Evolutionary conservation across 2,888 invertebrate species (phyloP).

Genomic region (Callimorpha dominula): DNA sequence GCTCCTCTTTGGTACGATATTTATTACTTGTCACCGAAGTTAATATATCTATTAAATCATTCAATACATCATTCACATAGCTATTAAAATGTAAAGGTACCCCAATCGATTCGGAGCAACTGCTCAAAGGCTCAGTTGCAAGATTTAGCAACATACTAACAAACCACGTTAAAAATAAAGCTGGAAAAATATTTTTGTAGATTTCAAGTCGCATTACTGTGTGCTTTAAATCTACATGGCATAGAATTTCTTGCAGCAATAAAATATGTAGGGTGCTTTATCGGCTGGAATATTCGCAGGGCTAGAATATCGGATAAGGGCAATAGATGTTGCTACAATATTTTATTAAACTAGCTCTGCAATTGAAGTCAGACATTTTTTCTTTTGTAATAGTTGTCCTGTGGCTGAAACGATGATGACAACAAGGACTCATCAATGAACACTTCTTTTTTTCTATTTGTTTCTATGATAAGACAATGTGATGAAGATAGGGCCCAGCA

Average conservation of each 20-base stretch:
- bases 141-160: slow-evolving; percentile 35
- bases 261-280: slow-evolving; percentile 47
- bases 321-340: background rate
- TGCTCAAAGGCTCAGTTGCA: background rate
- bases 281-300: slow-evolving; percentile 41
- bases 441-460: background rate
- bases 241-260: slow-evolving; percentile 34
- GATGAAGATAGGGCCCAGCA: background rate
- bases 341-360: background rate
- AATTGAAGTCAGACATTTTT: background rate
- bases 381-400: background rate
- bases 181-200: slow-evolving; percentile 30
- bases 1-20: no score
- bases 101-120: background rate
- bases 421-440: background rate
- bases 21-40: no score
- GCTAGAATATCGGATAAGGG: slow-evolving; percentile 36
- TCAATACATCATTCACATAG: no score
- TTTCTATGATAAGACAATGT: background rate
- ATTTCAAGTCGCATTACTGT: slow-evolving; percentile 32
- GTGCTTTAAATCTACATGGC: slow-evolving; percentile 29
- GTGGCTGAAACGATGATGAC: background rate
- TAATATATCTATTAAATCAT: no score
- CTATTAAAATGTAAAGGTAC: no score
- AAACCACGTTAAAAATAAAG: slow-evolving; percentile 26